Base-by-base conservation (phyloP, 2,888 invertebrate genomes). In the Choristoneura rosaceana region DNA sequence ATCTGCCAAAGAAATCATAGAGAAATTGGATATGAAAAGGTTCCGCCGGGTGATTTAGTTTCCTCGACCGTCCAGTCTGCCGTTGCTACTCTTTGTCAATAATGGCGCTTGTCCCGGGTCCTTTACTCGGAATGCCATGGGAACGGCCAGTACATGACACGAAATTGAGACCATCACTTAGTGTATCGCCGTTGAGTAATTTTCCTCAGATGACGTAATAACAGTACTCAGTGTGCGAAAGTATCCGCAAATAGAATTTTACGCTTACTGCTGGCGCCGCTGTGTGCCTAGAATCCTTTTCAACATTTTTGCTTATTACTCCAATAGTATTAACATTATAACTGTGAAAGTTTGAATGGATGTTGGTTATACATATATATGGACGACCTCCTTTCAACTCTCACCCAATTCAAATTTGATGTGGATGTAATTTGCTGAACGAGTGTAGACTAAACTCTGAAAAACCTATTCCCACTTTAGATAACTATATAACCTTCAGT, bases 121-220 rank as follows among this genome's bases (percentile, higher is more conserved):
- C 80, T 80, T 76, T 81, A 78, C 76, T 80, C 81, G 85, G 91
- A 91, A 92, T 92, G 92, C 89, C 84, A 88, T 92, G 92, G 92
- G 92, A 93, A 91, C 92, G 88, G 81, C 79, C 74, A 70, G 74
- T 83, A 85, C 89, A 87, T 84, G 87, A 88, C 88, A 88, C 84
- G 89, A 84, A 85, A 89, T 89, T 89, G 88, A 87, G 86, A 82
- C 81, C 62, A 43, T 55, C 55, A 55, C 43, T 45, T 25, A 62
- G 62, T 61, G 60, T 43, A 43, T 62, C 62, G 45, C 55, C 17
- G 43, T 43, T 15, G 62, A 43, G 25, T 25, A 55, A 55, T 62
- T 43, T 43, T 45, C 45, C 62, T 25, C 41, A 45, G 62, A 62
- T 62, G 62, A 62, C 62, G 43, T 62, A 25, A 62, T 62, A 55